phyloP scores from a whole-genome alignment of 2,113 vertebrate species.

The Sylvilagus bachmani region DNA sequence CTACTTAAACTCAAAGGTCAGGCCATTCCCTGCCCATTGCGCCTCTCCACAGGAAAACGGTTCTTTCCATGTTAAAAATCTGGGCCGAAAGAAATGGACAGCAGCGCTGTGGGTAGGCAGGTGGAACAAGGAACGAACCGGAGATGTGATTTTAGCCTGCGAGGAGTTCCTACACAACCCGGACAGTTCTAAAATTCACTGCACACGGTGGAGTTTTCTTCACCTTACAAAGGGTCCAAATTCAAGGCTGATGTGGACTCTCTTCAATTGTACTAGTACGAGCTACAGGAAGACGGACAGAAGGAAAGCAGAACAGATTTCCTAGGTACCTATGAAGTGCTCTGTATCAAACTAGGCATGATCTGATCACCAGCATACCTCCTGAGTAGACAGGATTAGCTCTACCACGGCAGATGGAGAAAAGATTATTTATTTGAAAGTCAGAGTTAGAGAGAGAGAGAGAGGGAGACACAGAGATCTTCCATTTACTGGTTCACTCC shows the following conservation, averaged over 20 bases:
- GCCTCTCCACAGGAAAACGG: background rate
- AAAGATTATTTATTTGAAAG: background rate
- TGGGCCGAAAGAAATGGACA: background rate
- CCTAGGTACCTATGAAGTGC: background rate
- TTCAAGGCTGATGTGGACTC: background rate
- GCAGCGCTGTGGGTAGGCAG: background rate
- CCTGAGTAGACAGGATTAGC: background rate
- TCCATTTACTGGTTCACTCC: too few species aligned
- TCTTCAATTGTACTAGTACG: background rate
- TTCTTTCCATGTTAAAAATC: background rate
- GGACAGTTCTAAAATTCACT: background rate
- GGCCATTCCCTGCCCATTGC: background rate
- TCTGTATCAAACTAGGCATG: background rate
- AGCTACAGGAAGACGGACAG: background rate
- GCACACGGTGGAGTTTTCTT: background rate
- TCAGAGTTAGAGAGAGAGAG: too few species aligned
- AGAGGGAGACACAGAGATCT: too few species aligned
- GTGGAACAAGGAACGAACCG: rapidly evolving
- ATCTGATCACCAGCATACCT: background rate
- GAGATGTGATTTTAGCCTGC: background rate
- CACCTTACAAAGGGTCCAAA: background rate
- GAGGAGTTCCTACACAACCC: background rate
- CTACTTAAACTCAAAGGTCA: background rate
- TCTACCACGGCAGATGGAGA: background rate
- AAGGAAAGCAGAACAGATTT: background rate